phyloP scores from a whole-genome alignment of 2,113 vertebrate species.

The Amia ocellicauda region DNA sequence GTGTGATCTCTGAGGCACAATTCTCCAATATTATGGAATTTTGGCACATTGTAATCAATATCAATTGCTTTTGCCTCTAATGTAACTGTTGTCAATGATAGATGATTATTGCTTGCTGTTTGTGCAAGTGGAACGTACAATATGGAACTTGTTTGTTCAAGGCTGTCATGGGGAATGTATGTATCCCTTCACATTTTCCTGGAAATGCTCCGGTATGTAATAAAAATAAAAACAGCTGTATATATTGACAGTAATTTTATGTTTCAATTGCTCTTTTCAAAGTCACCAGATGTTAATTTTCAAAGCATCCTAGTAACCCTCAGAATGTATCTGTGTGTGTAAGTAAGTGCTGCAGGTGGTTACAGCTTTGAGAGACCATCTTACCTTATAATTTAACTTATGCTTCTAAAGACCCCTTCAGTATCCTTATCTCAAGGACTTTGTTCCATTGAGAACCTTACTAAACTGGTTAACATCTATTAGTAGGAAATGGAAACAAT shows the following conservation, averaged over 20 bases:
- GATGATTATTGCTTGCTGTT: not conserved
- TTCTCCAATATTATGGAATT: not conserved
- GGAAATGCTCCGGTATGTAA: not conserved
- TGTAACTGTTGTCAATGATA: not conserved
- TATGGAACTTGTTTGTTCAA: not conserved
- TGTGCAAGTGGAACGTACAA: not conserved
- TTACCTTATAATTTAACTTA: no score
- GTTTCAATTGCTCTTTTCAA: no score
- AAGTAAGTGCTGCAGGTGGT: no score
- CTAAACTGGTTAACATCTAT: no score
- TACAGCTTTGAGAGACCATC: no score
- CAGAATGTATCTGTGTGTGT: no score
- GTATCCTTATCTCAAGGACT: no score
- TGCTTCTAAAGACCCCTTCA: no score
- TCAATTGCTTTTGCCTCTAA: not conserved
- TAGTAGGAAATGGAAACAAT: no score
- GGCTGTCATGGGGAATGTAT: not conserved
- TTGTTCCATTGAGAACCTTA: no score
- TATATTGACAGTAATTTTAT: not conserved
- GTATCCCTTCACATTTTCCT: constrained; percentile 1
- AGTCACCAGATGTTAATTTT: no score
- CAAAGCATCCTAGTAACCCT: no score
- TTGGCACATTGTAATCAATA: not conserved
- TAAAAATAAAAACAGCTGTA: not conserved
- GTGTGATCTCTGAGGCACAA: not conserved